phyloP scores from a whole-genome alignment of 2,888 invertebrate species.

The Eupeodes latifasciatus region DNA sequence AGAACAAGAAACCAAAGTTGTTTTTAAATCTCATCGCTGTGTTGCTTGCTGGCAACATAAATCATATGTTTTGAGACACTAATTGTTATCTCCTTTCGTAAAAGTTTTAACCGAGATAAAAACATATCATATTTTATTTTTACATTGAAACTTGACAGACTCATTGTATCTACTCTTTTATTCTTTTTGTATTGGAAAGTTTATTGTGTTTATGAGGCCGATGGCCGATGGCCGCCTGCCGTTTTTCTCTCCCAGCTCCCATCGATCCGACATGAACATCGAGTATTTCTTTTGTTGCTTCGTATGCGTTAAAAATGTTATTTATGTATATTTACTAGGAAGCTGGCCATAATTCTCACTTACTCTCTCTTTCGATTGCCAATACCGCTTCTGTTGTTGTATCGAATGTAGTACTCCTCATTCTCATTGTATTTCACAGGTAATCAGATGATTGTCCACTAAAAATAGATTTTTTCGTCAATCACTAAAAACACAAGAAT shows the following conservation, averaged over 20 bases:
- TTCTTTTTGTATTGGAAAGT: conserved; percentile 56
- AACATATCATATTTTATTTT: background rate
- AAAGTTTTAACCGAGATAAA: background rate
- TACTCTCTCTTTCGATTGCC: background rate
- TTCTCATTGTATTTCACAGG: conserved; percentile 60
- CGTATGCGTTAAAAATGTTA: conserved; percentile 48
- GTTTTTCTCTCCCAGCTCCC: conserved; percentile 31
- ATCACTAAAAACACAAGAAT: background rate
- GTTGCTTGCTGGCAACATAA: too few species aligned
- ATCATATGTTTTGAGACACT: too few species aligned
- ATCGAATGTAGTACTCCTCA: background rate
- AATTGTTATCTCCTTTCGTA: too few species aligned
- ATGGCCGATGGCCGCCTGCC: conserved; percentile 64
- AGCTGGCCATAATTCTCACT: conserved; percentile 41
- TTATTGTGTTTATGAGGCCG: conserved; percentile 65
- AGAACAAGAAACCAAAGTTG: too few species aligned
- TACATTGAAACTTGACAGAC: conserved; percentile 34
- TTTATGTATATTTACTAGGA: conserved; percentile 59
- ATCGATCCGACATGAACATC: background rate
- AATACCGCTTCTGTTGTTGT: background rate
- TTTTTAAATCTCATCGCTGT: too few species aligned
- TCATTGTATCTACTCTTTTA: conserved; percentile 38
- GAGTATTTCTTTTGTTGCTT: conserved; percentile 32
- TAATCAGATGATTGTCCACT: conserved; percentile 66
- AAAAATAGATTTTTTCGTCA: conserved; percentile 69